Conservation (phyloP, 2,113 vertebrate species). For the Ornithorhynchus anatinus region DNA sequence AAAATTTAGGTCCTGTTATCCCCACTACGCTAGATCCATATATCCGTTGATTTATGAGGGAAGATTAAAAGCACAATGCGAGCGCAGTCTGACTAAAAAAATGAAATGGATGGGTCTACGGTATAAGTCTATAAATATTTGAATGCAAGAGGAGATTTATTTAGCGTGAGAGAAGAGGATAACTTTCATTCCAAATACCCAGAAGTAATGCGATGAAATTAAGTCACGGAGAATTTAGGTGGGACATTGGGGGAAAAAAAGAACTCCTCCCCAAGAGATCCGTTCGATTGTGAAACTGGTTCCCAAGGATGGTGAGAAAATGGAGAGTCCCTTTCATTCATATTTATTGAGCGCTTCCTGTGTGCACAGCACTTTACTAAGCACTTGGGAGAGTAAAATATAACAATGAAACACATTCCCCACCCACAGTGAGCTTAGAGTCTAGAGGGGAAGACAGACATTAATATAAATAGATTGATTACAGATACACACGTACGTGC, state of each 20-base stretch:
- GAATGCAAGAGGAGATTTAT: slow-evolving; percentile 7
- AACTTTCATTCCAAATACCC: neutral
- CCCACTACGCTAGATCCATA: neutral
- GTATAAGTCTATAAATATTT: slow-evolving; percentile 9
- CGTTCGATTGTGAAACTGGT: neutral
- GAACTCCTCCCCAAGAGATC: neutral
- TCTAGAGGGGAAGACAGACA: too few relatives aligned
- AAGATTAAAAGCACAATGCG: neutral
- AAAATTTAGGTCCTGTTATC: neutral
- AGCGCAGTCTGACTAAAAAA: neutral
- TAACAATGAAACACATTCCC: too few relatives aligned
- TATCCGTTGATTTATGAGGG: neutral
- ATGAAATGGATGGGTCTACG: neutral
- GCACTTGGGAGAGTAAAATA: too few relatives aligned
- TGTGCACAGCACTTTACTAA: too few relatives aligned
- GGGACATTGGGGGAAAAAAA: neutral
- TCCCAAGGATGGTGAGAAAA: neutral
- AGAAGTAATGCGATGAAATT: neutral
- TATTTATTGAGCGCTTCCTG: too few relatives aligned
- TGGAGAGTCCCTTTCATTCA: neutral
- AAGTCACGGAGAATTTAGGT: neutral
- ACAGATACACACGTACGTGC: too few relatives aligned
- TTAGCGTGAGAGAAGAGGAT: neutral
- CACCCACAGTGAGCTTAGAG: too few relatives aligned
- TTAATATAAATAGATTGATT: too few relatives aligned